Evolutionary conservation across 2,888 invertebrate genomes (phyloP).

Genomic region (Lasioglossum marginatum): DNA sequence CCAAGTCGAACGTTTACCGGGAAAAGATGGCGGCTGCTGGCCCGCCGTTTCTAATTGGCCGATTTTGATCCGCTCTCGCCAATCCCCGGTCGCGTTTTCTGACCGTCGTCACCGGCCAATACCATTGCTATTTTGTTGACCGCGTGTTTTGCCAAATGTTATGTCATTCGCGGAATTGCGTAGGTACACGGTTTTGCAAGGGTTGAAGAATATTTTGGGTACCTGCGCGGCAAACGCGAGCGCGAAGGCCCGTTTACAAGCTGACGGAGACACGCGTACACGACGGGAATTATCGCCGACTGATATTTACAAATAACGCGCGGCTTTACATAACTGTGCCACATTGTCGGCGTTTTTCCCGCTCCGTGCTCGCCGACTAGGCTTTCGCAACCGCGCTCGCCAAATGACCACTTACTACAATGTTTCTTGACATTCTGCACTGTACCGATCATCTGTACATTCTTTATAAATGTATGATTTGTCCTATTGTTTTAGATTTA

Average conservation of each 20-base stretch:
- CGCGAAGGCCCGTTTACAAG: not conserved
- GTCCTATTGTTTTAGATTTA: not conserved
- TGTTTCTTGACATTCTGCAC: not conserved
- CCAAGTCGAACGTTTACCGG: conserved; percentile 36
- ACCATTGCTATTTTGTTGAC: conserved; percentile 38
- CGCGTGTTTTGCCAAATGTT: conserved; percentile 54
- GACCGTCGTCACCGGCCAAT: conserved; percentile 8
- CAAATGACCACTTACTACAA: not conserved
- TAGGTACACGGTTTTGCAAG: conserved; percentile 3
- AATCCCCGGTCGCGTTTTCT: conserved; percentile 13
- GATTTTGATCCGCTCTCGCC: conserved; percentile 30
- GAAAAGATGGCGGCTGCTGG: conserved; percentile 42
- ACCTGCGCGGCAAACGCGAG: not conserved
- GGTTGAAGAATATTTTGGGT: conserved; percentile 27
- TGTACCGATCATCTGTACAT: not conserved
- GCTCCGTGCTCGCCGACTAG: not conserved
- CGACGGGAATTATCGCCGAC: not conserved
- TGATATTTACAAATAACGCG: conserved; percentile 9
- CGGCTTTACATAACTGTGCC: conserved; percentile 8
- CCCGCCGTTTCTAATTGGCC: conserved; percentile 42
- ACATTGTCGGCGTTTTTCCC: conserved; percentile 5
- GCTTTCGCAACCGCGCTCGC: not conserved
- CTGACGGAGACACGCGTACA: not conserved
- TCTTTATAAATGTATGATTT: not conserved
- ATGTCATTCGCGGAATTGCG: conserved; percentile 39